Base-by-base conservation (phyloP, 1,140 invertebrate species). In the Teleogryllus occipitalis region DNA sequence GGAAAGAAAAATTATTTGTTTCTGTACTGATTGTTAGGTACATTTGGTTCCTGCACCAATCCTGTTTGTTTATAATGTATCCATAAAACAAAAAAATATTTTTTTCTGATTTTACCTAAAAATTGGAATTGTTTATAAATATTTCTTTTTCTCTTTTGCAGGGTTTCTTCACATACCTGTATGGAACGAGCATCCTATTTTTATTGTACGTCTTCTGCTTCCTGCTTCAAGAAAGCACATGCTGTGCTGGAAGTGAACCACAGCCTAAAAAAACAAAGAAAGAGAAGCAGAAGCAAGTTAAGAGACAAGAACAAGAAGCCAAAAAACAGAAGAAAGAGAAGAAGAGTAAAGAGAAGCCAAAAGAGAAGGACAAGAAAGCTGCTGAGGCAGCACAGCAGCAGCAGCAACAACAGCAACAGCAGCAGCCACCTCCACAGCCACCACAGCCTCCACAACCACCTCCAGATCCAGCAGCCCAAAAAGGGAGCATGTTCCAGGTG, bases 121-220 rank as follows among this genome's bases (percentile, higher is more conserved):
- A 39, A 39, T 39, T 39, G 27, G 27, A 39, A 39, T 39, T 39
- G 27, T 39, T 39, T 39, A 39, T 39, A 39, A 39, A 39, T 5
- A 39, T 39, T 39, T 39, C 27, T 39, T 39, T 65, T 65, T 65
- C 54, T 14, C 18, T 65, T 65, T 65, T 65, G 54, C 85, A 99
- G 92, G 95, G 94, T 80, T 98, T 98, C 89, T 99, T 98, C 89
- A 96, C 97, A 75, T 99, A 98, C 87, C 90, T 99, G 75, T 99
- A 98, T 87, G 94, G 95, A 82, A 92, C 94, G 87, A 98, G 96
- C 87, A 96, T 99, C 85, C 87, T 98, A 81, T 99, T 98, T 89
- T 91, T 99, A 82, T 89, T 98, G 82, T 99, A 98, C 88, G 96
- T 98, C 75, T 98, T 98, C 89, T 95, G 96, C 87, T 98, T 98